Evolutionary conservation across 1,140 invertebrate species (phyloP).

Genomic region (Cyclargus thomasi): DNA sequence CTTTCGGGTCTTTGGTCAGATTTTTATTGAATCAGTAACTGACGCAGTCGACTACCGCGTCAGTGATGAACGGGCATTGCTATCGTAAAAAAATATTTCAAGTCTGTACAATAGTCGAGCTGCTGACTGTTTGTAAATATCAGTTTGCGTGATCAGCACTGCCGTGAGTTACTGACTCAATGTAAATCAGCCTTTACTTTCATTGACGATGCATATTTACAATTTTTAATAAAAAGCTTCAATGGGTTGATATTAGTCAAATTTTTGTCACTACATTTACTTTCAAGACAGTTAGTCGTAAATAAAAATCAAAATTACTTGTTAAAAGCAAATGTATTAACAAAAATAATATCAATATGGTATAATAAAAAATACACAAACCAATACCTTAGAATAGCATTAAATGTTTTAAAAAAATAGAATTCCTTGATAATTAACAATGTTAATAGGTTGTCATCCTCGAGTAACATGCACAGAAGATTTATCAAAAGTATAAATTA

Average conservation of each 20-base stretch:
- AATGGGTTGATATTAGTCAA: conserved; percentile 41
- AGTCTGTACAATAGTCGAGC: no score
- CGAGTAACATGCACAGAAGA: background rate
- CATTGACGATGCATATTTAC: conserved; percentile 4
- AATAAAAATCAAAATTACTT: conserved; percentile 55
- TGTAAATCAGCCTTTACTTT: background rate
- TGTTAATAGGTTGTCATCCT: background rate
- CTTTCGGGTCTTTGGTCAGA: no score
- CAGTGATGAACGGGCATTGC: no score
- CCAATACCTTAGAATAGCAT: conserved; percentile 26
- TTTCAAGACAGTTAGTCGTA: conserved; percentile 63
- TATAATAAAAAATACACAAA: conserved; percentile 16
- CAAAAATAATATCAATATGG: conserved; percentile 62
- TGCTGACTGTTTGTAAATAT: no score
- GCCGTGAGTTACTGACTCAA: no score
- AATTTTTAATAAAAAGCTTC: conserved; percentile 8
- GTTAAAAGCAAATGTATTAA: conserved; percentile 67
- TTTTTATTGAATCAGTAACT: no score
- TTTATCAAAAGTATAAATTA: background rate
- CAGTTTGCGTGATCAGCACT: no score
- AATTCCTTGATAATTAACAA: background rate
- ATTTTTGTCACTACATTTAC: conserved; percentile 64
- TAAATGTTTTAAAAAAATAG: conserved; percentile 3
- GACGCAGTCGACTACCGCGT: no score
- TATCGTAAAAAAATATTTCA: no score